These are phyloP conservation scores for Dastarcus helophoroides DNA, from an alignment of 2,888 invertebrate species.

Conservation along the genomic window DNA sequence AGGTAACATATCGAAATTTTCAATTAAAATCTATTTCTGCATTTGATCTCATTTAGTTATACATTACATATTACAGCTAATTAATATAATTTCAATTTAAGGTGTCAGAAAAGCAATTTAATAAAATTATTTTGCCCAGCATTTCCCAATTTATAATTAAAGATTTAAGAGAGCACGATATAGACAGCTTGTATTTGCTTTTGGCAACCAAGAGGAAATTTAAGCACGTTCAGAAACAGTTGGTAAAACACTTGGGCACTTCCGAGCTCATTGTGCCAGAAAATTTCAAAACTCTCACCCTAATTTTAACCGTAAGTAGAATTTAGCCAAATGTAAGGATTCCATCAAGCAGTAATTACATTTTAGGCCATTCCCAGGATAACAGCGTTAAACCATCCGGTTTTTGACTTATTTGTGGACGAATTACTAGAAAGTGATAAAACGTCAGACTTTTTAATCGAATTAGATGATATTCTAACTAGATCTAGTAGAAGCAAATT, in stretches of 20 bases:
- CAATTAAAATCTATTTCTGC: constrained; percentile 1
- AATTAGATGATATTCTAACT: constrained; percentile 38
- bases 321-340: constrained; percentile 3
- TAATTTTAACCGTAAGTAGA: constrained; percentile 50
- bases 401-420: constrained; percentile 48
- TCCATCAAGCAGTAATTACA: constrained; percentile 9
- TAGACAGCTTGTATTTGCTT: constrained; percentile 55
- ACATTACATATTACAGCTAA: too few species aligned
- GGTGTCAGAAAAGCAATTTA: constrained; percentile 40
- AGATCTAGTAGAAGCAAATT: constrained; percentile 49
- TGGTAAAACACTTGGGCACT: constrained; percentile 45
- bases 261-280: constrained; percentile 47
- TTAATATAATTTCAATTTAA: too few species aligned
- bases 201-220: constrained; percentile 37
- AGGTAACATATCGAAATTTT: constrained; percentile 16
- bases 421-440: constrained; percentile 43
- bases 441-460: constrained; percentile 45
- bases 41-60: neutral
- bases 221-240: constrained; percentile 43
- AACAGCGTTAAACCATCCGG: constrained; percentile 49
- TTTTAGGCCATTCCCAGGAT: constrained; percentile 49
- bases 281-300: constrained; percentile 43
- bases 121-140: constrained; percentile 46
- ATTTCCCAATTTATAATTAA: constrained; percentile 49
- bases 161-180: constrained; percentile 49